Conservation (phyloP, 2,888 invertebrate species). For the Spodoptera picta region DNA sequence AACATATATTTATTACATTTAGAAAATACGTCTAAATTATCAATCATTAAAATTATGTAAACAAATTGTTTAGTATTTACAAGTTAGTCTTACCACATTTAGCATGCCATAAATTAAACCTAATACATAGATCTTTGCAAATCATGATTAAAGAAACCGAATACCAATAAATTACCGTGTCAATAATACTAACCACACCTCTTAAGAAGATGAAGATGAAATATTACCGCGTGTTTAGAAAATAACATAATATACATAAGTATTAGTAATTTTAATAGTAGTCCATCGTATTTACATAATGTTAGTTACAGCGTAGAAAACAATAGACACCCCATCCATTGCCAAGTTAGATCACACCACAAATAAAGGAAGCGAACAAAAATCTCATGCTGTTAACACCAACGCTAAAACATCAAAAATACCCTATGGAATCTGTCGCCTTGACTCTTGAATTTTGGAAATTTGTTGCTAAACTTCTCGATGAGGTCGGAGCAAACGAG, state of each 20-base stretch:
- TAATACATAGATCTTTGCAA: too few species aligned
- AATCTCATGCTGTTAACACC: conserved; percentile 49
- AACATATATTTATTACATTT: too few species aligned
- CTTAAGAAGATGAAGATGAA: too few species aligned
- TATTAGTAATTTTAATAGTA: conserved; percentile 3
- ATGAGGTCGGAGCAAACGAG: conserved; percentile 79
- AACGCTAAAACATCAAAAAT: conserved; percentile 62
- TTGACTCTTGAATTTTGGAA: conserved; percentile 85
- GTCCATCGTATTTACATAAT: neutral
- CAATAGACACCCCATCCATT: conserved; percentile 16
- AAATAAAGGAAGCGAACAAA: conserved; percentile 27
- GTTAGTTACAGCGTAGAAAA: conserved; percentile 23
- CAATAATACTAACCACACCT: too few species aligned
- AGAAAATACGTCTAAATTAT: too few species aligned
- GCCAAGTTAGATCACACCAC: conserved; percentile 14
- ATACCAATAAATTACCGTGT: too few species aligned
- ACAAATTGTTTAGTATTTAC: too few species aligned
- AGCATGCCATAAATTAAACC: too few species aligned
- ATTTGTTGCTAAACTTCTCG: conserved; percentile 84
- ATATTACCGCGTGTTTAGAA: too few species aligned
- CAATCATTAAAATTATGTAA: too few species aligned
- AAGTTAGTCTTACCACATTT: too few species aligned
- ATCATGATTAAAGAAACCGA: too few species aligned
- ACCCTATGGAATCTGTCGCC: conserved; percentile 90
- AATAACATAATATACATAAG: conserved; percentile 1